Base-by-base conservation (phyloP, 2,888 invertebrate genomes). In the Ctenicera cuprea region DNA sequence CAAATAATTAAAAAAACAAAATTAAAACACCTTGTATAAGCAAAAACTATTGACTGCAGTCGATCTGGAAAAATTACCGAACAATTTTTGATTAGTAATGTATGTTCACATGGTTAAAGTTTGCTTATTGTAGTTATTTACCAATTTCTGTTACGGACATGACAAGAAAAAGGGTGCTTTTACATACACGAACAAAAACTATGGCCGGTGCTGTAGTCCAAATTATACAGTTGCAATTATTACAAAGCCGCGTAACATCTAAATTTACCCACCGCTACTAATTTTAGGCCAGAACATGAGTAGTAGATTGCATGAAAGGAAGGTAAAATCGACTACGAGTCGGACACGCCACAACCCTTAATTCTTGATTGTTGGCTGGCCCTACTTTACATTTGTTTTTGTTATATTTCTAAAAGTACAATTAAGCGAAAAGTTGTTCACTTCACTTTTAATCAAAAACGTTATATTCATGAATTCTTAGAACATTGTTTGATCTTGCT, bases 321-420 rank as follows among this genome's bases (percentile, higher is more conserved):
- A 67, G 43, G 63, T 59, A 45, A 54, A 66, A 66, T 66, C 52
- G 52, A 37, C 41, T 50, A 50, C 18, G 11, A 54, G 50, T 33
- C 65, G 50, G 52, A 66, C 65, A 66, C 65, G 65, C 65, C 12
- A 66, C 41, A 54, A 54, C 41, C 54, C 65, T 64, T 66, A 66
- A 66, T 41, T 66, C 38, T 54, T 41, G 65, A 41, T 66, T 66
- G 26, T 52, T 54, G 41, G n/a, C 16, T 14, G 52, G 54, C 64
- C 52, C 20, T 33, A 12, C 30, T 64, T 64, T 64, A 16, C 41
- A 59, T 41, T 22, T 22, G 18, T 26, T 62, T 37, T 22, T 45
- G 63, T 20, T 16, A 45, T 64, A 48, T 26, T 54, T 18, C 22
- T 45, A 26, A 43, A 14, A 57, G 9, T 37, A 41, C 14, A 16